phyloP scores from a whole-genome alignment of 2,797 vertebrate species.

The Graptemys geographica region DNA sequence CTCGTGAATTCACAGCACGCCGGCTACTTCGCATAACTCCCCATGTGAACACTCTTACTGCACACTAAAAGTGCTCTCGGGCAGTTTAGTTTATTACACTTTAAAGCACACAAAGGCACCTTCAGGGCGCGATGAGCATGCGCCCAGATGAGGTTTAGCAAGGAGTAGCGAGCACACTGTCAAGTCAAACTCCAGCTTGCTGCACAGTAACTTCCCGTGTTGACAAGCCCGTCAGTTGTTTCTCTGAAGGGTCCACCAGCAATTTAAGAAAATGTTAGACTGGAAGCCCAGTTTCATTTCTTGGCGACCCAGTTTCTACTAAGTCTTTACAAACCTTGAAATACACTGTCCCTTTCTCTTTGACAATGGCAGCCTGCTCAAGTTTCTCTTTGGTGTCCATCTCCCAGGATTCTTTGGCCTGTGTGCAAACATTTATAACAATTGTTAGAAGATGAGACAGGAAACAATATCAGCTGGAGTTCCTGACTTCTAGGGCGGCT shows the following conservation, averaged over 20 bases:
- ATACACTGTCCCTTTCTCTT: slow-evolving; percentile 95
- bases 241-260: background rate
- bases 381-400: slow-evolving; percentile 96
- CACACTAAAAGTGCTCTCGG: background rate
- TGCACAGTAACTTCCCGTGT: background rate
- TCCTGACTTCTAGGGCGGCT: background rate
- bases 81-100: background rate
- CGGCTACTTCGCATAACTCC: background rate
- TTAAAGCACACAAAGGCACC: background rate
- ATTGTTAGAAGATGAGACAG: background rate
- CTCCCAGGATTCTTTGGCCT: slow-evolving; percentile 99
- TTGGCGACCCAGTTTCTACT: background rate
- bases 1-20: background rate
- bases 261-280: background rate
- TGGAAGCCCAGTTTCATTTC: background rate
- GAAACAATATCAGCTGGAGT: background rate
- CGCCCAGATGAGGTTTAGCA: background rate
- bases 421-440: slow-evolving; percentile 55
- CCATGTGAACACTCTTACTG: background rate
- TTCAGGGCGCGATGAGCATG: background rate
- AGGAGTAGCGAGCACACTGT: background rate
- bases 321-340: slow-evolving; percentile 88
- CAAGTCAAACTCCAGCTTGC: background rate
- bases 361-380: slow-evolving; percentile 86
- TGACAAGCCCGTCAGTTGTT: background rate